A percentile compares a stretch with the other conserved stretches of the same genome.
These are phyloP conservation scores for Garra rufa DNA, from an alignment of 2,113 vertebrate genomes.

Conservation along the genomic window DNA sequence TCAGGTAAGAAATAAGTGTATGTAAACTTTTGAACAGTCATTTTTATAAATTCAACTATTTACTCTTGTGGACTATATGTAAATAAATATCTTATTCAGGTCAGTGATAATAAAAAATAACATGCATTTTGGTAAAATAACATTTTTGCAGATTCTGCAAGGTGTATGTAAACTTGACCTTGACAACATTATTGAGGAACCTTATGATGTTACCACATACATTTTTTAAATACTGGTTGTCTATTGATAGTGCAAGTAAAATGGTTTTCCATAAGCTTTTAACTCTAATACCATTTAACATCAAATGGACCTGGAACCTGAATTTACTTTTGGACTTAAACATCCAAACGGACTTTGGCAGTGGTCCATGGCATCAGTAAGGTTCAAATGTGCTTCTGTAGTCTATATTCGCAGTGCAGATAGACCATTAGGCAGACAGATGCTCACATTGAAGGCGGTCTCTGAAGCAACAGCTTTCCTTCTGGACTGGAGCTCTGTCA, in stretches of 20 bases:
- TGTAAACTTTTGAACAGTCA: no score
- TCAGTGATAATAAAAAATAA: no score
- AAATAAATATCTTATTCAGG: no score
- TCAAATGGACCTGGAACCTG: not conserved
- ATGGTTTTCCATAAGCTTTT: not conserved
- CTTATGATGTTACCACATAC: no score
- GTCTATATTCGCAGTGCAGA: conserved; percentile 7
- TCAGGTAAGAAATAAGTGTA: no score
- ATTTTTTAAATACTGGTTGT: not conserved
- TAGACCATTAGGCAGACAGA: conserved; percentile 17
- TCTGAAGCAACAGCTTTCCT: not conserved
- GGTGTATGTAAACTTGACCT: no score
- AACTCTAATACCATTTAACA: not conserved
- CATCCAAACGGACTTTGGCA: no score
- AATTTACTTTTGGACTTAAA: conserved; percentile 4
- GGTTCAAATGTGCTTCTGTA: not conserved
- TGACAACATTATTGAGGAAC: no score
- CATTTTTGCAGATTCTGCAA: no score
- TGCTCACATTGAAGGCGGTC: not conserved
- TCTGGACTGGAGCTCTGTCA: conserved; percentile 18
- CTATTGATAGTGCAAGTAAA: not conserved
- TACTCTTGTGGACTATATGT: no score
- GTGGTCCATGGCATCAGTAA: not conserved
- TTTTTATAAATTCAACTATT: no score
- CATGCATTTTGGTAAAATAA: no score